These are phyloP conservation scores for Mesorhabditis sp. DNA, from an alignment of 2,888 invertebrate species.

Conservation along the genomic window DNA sequence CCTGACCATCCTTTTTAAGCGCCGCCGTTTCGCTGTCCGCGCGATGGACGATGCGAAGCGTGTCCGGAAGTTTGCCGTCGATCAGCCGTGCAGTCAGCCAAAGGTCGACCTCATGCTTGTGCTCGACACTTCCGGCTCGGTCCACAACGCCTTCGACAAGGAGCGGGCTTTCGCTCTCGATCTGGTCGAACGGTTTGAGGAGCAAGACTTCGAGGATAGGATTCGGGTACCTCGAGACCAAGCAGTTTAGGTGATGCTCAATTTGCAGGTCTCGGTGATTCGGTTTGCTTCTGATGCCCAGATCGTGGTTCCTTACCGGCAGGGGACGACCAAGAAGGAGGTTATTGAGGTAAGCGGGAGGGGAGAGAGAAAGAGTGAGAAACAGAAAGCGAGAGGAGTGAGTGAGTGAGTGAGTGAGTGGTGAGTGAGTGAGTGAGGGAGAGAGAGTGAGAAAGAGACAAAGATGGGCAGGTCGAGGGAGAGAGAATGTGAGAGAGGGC, in stretches of 20 bases:
- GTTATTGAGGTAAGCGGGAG: constrained; percentile 26
- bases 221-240: background rate
- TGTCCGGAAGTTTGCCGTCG: background rate
- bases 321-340: constrained; percentile 16
- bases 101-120: constrained; percentile 39
- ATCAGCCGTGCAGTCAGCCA: background rate
- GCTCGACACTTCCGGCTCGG: constrained; percentile 44
- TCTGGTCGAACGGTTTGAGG: constrained; percentile 22
- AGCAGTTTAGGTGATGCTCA: background rate
- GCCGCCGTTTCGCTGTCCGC: background rate
- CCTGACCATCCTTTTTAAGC: background rate
- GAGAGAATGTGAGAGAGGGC: no score
- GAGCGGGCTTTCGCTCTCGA: constrained; percentile 35
- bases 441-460: no score
- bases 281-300: constrained; percentile 35
- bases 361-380: no score
- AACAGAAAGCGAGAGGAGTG: no score
- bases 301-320: constrained; percentile 24
- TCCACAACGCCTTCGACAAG: constrained; percentile 32
- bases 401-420: no score
- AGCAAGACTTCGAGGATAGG: constrained; percentile 9
- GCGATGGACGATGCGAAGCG: background rate
- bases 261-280: constrained; percentile 28
- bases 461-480: no score
- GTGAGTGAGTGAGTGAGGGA: no score